Evolutionary conservation across 1,140 invertebrate species (phyloP).

Genomic region (Tetramorium parvispinum): DNA sequence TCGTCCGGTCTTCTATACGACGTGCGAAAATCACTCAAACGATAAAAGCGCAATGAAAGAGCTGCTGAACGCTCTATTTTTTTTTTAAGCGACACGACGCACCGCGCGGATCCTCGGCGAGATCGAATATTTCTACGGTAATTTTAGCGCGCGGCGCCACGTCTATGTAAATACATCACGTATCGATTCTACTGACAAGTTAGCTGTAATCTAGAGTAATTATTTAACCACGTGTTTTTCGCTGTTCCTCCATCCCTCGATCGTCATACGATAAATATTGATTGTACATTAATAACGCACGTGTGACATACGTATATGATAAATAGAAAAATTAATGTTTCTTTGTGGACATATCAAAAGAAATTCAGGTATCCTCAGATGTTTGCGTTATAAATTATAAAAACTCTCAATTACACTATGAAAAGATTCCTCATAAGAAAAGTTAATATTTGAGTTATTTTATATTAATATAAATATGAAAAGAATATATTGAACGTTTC

Average conservation of each 20-base stretch:
- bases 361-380: background rate
- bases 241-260: background rate
- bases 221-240: conserved; percentile 52
- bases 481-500: background rate
- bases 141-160: background rate
- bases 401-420: background rate
- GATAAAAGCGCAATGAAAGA: conserved; percentile 42
- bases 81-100: background rate
- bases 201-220: conserved; percentile 41
- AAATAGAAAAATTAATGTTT: background rate
- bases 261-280: background rate
- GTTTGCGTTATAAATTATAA: background rate
- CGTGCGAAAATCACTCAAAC: conserved; percentile 38
- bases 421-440: background rate
- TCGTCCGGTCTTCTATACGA: conserved; percentile 12
- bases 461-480: background rate
- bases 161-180: conserved; percentile 6
- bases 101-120: background rate
- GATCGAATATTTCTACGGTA: conserved; percentile 4
- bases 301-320: background rate
- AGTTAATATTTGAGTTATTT: background rate
- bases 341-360: background rate
- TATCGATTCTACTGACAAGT: background rate
- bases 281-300: background rate
- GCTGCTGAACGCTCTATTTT: background rate